A percentile compares a stretch with the other conserved stretches of the same genome.
Evolutionary conservation across 2,888 invertebrate species (phyloP).

Genomic region (Sesia apiformis): DNA sequence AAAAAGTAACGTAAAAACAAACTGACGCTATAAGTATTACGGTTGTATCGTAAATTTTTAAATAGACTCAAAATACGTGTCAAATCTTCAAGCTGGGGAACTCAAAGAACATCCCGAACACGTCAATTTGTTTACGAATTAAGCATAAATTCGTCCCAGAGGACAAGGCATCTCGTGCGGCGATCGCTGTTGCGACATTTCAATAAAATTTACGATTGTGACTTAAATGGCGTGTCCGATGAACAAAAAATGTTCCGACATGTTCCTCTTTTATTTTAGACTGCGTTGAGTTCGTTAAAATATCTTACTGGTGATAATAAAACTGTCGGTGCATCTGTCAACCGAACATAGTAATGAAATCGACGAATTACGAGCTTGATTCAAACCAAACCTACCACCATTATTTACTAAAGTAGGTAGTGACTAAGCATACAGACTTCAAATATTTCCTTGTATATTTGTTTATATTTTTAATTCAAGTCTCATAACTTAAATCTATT

Average conservation of each 20-base stretch:
- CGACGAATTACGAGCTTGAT: conserved; percentile 27
- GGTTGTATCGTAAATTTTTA: too few relatives aligned
- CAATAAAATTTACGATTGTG: conserved; percentile 74
- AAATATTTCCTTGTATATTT: too few relatives aligned
- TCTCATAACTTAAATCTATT: too few relatives aligned
- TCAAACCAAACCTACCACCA: neutral
- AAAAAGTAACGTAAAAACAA: too few relatives aligned
- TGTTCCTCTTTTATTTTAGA: conserved; percentile 66
- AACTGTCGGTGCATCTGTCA: conserved; percentile 49
- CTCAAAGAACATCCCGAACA: conserved; percentile 57
- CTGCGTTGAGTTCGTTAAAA: conserved; percentile 66
- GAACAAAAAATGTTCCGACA: conserved; percentile 61
- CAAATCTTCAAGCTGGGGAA: conserved; percentile 50
- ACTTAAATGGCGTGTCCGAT: conserved; percentile 69
- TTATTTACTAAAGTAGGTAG: too few relatives aligned
- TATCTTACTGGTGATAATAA: conserved; percentile 61
- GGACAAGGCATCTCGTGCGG: conserved; percentile 69
- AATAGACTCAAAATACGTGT: conserved; percentile 50
- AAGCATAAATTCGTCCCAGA: conserved; percentile 71
- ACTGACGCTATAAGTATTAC: too few relatives aligned
- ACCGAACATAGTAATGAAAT: conserved; percentile 46
- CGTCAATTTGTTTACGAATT: conserved; percentile 74
- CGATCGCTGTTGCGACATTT: conserved; percentile 72
- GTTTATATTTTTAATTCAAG: too few relatives aligned
- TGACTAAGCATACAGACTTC: too few relatives aligned